A percentile compares a stretch with the other conserved stretches of the same genome.
Evolutionary conservation across 2,888 invertebrate genomes (phyloP).

Genomic region (Nineta flava): DNA sequence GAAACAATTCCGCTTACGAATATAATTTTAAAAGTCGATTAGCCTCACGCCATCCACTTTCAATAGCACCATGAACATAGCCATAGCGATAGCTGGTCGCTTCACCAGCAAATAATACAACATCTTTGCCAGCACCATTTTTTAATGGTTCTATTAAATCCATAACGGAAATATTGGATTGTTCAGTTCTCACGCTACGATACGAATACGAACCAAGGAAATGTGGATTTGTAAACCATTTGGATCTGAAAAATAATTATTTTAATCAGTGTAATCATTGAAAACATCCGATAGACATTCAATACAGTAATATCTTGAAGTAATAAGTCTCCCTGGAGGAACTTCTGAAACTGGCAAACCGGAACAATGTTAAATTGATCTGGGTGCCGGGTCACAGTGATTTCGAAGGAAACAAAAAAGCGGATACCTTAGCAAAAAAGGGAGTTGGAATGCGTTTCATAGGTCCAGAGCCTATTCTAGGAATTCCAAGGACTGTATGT

Average conservation of each 20-base stretch:
- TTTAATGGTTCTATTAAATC: conserved; percentile 40
- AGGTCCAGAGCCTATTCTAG: no score
- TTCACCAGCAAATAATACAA: conserved; percentile 45
- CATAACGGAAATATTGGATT: conserved; percentile 30
- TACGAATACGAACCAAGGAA: conserved; percentile 58
- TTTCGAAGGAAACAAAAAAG: no score
- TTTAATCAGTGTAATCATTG: not conserved
- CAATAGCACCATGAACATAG: conserved; percentile 38
- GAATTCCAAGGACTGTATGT: no score
- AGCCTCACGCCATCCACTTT: conserved; percentile 36
- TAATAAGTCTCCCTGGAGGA: no score
- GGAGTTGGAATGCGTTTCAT: no score
- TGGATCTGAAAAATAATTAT: conserved; percentile 33
- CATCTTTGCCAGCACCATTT: conserved; percentile 21
- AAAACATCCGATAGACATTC: no score
- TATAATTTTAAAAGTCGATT: conserved; percentile 25
- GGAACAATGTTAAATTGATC: no score
- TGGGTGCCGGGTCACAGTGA: no score
- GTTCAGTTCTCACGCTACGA: conserved; percentile 34
- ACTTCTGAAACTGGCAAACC: no score
- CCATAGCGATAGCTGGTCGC: conserved; percentile 32
- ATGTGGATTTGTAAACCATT: conserved; percentile 51
- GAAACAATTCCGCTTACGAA: conserved; percentile 17
- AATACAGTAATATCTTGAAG: no score
- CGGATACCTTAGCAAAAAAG: no score